Base-by-base conservation (phyloP, 2,113 vertebrate species). In the Scolopax mira region DNA sequence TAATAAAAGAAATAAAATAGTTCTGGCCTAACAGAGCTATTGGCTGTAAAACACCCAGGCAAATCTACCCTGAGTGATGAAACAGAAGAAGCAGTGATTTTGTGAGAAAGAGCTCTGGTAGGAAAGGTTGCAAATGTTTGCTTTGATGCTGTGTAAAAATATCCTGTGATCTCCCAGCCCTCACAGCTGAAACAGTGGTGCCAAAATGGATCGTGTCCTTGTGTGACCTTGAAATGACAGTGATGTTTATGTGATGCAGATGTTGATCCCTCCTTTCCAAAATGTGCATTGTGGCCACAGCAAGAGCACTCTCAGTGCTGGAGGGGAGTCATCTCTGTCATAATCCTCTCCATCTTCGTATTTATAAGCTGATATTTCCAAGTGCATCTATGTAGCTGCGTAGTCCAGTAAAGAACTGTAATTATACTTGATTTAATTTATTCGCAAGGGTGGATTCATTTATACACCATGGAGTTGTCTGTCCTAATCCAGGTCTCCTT, bases 401-500 rank as follows among this genome's bases (percentile, higher is more conserved):
- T 49, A 72, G 57, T 71, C 31, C 42, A 72, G 27, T 60, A 71
- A 65, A 88, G 44, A 57, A 44, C 35, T 72, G 57, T 84, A 61
- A 92, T 96, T 94, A 90, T 84, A 86, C 25, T 44, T 64, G 15
- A 61, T 86, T 30, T 60, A 67, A 69, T 95, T 92, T 79, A 60
- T 94, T 93, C 0, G 0, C 64, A 81, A 49, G 48, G 22, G 4
- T 84, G 52, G 24, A 39, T 85, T 91, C 24, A 44, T 81, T 93
- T 90, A 58, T 62, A 65, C 33, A 37, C 72, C 6, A 2, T 61
- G 46, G 77, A 84, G 49, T 74, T 97, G 44, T 75, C 82, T 84
- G 65, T 79, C 41, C 73, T 93, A 78, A 90, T 87, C 93, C 31
- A n/a, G 74, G 52, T 81, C 57, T 95, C 61, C 75, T 92, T 90